Conservation (phyloP, 2,113 vertebrate genomes). For the Myotis lucifugus region DNA sequence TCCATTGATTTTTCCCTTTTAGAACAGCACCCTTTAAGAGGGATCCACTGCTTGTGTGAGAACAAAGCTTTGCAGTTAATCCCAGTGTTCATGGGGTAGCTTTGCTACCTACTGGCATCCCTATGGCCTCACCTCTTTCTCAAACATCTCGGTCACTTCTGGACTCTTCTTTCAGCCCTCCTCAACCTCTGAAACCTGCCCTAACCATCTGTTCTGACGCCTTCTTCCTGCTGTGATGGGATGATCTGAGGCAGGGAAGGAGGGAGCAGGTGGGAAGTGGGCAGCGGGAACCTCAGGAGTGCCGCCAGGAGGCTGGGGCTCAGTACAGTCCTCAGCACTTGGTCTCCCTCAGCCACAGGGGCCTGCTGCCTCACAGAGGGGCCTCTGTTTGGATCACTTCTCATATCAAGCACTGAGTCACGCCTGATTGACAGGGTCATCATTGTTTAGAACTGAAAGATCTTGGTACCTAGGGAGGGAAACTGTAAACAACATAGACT, state of each 20-base stretch:
- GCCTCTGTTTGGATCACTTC: background rate
- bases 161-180: background rate
- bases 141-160: background rate
- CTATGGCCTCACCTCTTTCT: background rate
- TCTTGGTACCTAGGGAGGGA: background rate
- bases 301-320: accelerated
- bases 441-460: background rate
- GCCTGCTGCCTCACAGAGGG: accelerated
- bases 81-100: background rate
- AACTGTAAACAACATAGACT: background rate
- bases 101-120: background rate
- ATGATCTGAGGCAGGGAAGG: background rate
- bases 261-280: no score
- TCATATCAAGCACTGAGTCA: background rate
- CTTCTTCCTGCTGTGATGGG: background rate
- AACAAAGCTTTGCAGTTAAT: background rate
- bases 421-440: background rate
- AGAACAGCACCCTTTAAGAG: background rate
- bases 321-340: accelerated
- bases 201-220: background rate
- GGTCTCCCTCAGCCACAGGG: accelerated
- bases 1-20: background rate
- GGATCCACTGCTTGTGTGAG: accelerated
- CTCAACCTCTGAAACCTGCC: background rate
- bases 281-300: background rate